Percentiles rank a stretch among this genome's conserved stretches.
phyloP scores from a whole-genome alignment of 2,888 invertebrate genomes.

The Drosophila rubida region DNA sequence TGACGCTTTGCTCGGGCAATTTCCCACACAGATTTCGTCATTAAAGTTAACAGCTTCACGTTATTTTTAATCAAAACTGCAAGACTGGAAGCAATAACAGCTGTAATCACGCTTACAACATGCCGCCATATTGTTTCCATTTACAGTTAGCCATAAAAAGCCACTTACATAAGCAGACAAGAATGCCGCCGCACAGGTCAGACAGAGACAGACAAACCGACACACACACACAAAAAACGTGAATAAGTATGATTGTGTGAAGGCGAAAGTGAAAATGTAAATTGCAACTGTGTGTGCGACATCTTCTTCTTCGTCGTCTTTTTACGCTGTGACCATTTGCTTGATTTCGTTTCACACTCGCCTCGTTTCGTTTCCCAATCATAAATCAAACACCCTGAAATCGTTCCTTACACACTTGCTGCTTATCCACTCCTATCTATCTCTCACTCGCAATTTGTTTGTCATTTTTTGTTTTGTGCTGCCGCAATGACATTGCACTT shows the following conservation, averaged over 20 bases:
- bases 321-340: neutral
- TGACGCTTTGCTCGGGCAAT: conserved; percentile 14
- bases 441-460: conserved; percentile 22
- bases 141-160: conserved; percentile 42
- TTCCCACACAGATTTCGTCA: conserved; percentile 22
- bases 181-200: conserved; percentile 24
- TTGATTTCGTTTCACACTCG: conserved; percentile 18
- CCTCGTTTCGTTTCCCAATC: conserved; percentile 7
- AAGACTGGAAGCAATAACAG: conserved; percentile 50
- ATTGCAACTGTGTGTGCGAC: conserved; percentile 2
- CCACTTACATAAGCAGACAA: conserved; percentile 23
- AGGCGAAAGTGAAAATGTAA: conserved; percentile 32
- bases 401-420: conserved; percentile 4
- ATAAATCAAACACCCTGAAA: conserved; percentile 25
- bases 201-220: conserved; percentile 1
- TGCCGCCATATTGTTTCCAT: conserved; percentile 46
- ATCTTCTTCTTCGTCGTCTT: neutral
- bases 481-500: conserved; percentile 47
- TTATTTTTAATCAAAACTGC: conserved; percentile 52
- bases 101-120: conserved; percentile 60
- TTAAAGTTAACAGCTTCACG: conserved; percentile 35
- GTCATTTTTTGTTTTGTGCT: conserved; percentile 28
- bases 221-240: neutral
- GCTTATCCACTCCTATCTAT: conserved; percentile 1
- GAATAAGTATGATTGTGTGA: conserved; percentile 16